Evolutionary conservation across 2,797 vertebrate genomes (phyloP).

Genomic region (Gobio occitaniae): DNA sequence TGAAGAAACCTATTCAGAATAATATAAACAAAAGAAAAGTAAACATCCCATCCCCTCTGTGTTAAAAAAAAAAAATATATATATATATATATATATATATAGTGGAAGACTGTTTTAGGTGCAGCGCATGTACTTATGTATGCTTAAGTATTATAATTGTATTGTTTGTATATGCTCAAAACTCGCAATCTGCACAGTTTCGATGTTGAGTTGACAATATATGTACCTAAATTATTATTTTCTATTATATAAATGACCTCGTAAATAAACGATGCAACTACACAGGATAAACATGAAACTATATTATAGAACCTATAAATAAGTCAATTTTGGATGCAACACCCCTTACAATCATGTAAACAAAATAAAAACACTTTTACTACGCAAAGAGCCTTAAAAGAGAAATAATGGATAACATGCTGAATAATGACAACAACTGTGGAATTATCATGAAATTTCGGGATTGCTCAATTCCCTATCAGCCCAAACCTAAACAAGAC

Average conservation of each 20-base stretch:
- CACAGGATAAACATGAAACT: background rate
- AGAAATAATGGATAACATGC: constrained; percentile 4
- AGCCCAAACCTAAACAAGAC: constrained; percentile 43
- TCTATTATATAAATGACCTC: background rate
- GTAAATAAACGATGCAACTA: constrained; percentile 4
- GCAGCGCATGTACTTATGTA: background rate
- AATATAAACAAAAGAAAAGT: background rate
- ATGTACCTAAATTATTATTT: background rate
- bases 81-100: too few species aligned
- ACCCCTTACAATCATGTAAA: background rate
- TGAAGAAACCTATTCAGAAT: background rate
- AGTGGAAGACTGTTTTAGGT: constrained; percentile 19
- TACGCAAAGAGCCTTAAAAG: background rate
- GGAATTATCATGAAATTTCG: constrained; percentile 15
- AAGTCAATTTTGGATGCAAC: background rate
- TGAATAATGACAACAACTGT: constrained; percentile 14
- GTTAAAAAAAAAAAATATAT: background rate
- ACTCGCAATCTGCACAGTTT: background rate
- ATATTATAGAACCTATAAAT: background rate
- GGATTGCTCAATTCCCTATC: constrained; percentile 29
- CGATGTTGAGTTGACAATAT: background rate
- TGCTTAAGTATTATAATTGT: background rate
- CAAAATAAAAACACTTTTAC: background rate
- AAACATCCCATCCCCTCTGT: background rate
- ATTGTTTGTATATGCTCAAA: constrained; percentile 12